Evolutionary conservation across 2,113 vertebrate genomes (phyloP), one percentile per base, ranked within the genome.

Genomic region (Amblyornis subalaris): DNA sequence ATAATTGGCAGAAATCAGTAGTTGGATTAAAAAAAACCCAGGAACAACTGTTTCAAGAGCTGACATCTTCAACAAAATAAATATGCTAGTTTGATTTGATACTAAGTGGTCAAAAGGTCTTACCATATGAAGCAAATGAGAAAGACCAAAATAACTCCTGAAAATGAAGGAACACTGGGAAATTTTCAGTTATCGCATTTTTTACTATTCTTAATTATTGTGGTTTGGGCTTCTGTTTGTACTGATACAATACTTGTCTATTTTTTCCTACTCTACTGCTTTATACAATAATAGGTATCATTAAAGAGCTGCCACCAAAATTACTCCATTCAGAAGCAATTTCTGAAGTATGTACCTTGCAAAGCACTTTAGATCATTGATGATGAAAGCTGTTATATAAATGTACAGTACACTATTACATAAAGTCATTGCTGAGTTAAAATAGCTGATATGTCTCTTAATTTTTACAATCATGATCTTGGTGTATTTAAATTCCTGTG

Each of bases 351-450:
- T 73, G 45, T 55, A 85, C 36, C 80, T 93, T 88, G 50, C 35
- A 82, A 91, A 93, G 77, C 62, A 94, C 64, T 93, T 94, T 51
- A 74, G 51, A 91, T 88, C 61, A 76, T 15, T 94, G 81, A 69
- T 85, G 66, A 95, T 77, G 33, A 90, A 72, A 93, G 64, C 67
- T 74, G 85, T 47, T 89, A 88, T 11, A 83, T 53, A 97, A 92
- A 95, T 74, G 82, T 87, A 94, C 70, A n/a, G 23, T 76, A 92
- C 21, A 86, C 1, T 81, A 85, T 82, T 88, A 93, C 48, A 74
- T 53, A 82, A 95, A 95, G 36, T 66, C 23, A 5, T 72, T 91
- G 73, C 24, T 76, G 20, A 93, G 64, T 78, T 97, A 72, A 94
- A 65, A 89, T 75, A 87, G 78, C 26, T 94, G 76, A 82, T 78